phyloP scores from a whole-genome alignment of 1,140 invertebrate genomes.

The Octopus bimaculoides region DNA sequence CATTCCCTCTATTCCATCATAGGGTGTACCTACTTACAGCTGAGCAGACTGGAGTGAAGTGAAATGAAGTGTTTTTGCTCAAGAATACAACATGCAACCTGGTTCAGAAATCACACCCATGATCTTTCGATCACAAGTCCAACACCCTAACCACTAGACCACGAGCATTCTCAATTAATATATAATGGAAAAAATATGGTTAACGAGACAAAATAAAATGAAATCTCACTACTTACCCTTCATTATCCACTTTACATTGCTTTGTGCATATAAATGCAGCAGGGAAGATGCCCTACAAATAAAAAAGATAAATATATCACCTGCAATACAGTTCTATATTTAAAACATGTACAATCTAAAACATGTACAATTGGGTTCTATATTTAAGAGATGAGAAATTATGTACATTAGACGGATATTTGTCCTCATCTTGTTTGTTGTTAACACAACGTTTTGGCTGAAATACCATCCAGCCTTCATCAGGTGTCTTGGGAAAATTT shows the following conservation, averaged over 20 bases:
- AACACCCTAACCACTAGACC: neutral
- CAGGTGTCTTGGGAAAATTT: too few species aligned
- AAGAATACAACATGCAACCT: neutral
- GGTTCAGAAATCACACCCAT: too few species aligned
- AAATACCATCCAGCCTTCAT: too few species aligned
- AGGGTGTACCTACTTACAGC: too few species aligned
- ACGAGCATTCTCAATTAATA: neutral
- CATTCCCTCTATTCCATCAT: too few species aligned
- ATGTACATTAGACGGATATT: neutral
- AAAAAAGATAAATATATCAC: slow-evolving; percentile 24
- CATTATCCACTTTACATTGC: slow-evolving; percentile 74
- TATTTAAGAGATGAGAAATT: neutral
- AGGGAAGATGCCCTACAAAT: slow-evolving; percentile 77
- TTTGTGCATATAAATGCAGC: slow-evolving; percentile 73
- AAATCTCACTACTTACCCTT: slow-evolving; percentile 59
- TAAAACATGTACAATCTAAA: neutral
- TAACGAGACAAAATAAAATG: neutral
- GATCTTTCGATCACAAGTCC: neutral
- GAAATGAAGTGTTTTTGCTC: neutral
- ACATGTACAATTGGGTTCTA: neutral
- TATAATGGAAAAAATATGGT: neutral
- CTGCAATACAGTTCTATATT: neutral
- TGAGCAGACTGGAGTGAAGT: neutral
- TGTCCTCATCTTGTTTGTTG: neutral
- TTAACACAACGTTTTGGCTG: too few species aligned